Evolutionary conservation across 2,113 vertebrate genomes (phyloP), one percentile per base, ranked within the genome.

Genomic region (Zosterops hypoxanthus): DNA sequence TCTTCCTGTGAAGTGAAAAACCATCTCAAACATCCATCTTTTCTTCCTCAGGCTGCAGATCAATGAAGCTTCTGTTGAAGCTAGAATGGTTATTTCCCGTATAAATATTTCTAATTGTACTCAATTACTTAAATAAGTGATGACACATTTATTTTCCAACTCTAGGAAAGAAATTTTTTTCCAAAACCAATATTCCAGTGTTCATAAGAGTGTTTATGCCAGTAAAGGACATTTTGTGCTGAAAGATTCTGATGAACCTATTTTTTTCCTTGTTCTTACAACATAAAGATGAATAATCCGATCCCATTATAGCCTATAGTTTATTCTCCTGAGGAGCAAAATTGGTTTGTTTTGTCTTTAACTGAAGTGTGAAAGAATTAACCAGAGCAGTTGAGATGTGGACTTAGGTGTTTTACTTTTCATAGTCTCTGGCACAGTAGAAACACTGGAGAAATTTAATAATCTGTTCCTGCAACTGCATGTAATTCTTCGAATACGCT

Each of bases 61-160:
- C 95, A 81, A 3, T 59, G 55, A 52, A 25, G 14, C 7, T 88
- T 69, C 66, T 86, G 5, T 65, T 42, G 26, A 49, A 72, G 31
- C 39, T 86, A 46, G 33, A 44, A 72, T 26, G 55, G 15, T 71
- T 86, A 22, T 92, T 89, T 86, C 42, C n/a, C 22, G 22, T 66
- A 22, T 28, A 92, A 90, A 52, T 59, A 55, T n/a, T 68, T 92
- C 70, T 89, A 84, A 86, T 89, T 78, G 88, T 44, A 41, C 47
- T 63, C 61, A 33, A 10, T 78, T 33, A 75, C 89, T 92, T 94
- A 78, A 94, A 9, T 69, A 61, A 82, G 73, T 60, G 81, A 78
- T 71, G 87, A 82, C 73, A 79, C 61, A 41, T 90, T 85, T 78
- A 86, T 92, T 92, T 96, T 82, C 73, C 78, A 68, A 4, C 49